Evolutionary conservation across 2,888 invertebrate species (phyloP).

Genomic region (Gerris lacustris): DNA sequence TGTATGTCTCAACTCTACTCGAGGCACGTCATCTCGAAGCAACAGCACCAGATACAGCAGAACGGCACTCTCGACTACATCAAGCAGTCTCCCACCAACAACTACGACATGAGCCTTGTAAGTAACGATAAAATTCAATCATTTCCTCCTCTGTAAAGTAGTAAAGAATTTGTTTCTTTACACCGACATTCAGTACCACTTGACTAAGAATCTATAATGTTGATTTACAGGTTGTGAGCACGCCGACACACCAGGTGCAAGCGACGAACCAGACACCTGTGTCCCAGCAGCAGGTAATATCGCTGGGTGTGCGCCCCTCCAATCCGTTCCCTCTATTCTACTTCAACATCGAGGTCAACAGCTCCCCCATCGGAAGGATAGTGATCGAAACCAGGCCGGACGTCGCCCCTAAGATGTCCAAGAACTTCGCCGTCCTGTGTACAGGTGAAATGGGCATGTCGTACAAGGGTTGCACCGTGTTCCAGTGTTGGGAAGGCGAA

Average conservation of each 20-base stretch:
- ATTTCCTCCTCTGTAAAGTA: too few relatives aligned
- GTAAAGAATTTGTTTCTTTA: too few relatives aligned
- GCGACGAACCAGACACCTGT: not conserved
- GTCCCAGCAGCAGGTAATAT: constrained; percentile 30
- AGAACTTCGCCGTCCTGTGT: constrained; percentile 59
- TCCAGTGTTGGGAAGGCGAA: constrained; percentile 72
- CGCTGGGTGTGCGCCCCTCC: constrained; percentile 32
- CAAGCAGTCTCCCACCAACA: constrained; percentile 17
- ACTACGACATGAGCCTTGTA: constrained; percentile 23
- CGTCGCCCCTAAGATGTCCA: constrained; percentile 68
- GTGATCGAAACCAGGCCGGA: constrained; percentile 65
- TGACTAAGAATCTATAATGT: too few relatives aligned
- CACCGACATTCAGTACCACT: too few relatives aligned
- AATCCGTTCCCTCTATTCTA: constrained; percentile 50
- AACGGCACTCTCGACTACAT: constrained; percentile 42
- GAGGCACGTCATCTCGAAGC: constrained; percentile 49
- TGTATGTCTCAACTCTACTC: constrained; percentile 62
- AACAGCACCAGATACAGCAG: constrained; percentile 37
- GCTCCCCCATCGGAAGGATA: constrained; percentile 54
- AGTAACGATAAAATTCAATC: not conserved
- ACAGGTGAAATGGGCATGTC: constrained; percentile 62
- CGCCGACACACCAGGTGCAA: too few relatives aligned
- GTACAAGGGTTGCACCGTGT: constrained; percentile 66
- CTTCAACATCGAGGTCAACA: constrained; percentile 64
- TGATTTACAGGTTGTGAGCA: too few relatives aligned